These are phyloP conservation scores for Dusona sp. DNA, from an alignment of 2,888 invertebrate genomes.

Conservation along the genomic window DNA sequence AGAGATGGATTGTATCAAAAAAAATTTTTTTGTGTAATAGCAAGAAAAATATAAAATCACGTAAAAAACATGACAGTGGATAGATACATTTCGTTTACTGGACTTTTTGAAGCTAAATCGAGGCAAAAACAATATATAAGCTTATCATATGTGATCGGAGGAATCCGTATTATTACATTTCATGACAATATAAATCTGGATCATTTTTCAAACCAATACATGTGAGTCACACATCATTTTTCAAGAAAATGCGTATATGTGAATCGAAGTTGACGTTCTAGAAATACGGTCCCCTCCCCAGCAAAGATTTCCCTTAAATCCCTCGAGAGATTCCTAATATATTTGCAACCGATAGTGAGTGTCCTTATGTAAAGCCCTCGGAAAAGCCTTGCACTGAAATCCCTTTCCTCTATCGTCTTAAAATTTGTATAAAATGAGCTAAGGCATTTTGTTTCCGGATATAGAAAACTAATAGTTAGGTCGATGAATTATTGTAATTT, in stretches of 20 bases:
- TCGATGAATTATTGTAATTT: too few relatives aligned
- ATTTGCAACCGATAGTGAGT: conserved; percentile 72
- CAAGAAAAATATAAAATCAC: conserved; percentile 13
- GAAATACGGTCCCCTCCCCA: conserved; percentile 6
- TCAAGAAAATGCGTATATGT: not conserved
- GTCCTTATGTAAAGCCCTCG: conserved; percentile 64
- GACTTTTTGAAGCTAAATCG: not conserved
- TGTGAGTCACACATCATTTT: not conserved
- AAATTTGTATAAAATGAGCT: conserved; percentile 20
- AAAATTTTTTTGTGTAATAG: conserved; percentile 15
- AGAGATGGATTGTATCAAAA: conserved; percentile 32
- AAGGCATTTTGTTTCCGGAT: not conserved
- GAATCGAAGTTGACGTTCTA: not conserved
- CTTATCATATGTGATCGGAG: not conserved
- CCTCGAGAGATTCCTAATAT: conserved; percentile 50
- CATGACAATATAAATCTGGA: not conserved
- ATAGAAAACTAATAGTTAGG: not conserved
- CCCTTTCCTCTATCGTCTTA: conserved; percentile 3
- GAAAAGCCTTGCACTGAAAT: conserved; percentile 67
- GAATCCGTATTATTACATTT: not conserved
- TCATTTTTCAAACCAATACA: not conserved
- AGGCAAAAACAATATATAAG: not conserved
- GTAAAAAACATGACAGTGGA: not conserved
- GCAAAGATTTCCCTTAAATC: not conserved
- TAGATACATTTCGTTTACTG: not conserved